Conservation (phyloP, 53 echinoderm and acorn worm species). For the Paelopatides confundens region DNA sequence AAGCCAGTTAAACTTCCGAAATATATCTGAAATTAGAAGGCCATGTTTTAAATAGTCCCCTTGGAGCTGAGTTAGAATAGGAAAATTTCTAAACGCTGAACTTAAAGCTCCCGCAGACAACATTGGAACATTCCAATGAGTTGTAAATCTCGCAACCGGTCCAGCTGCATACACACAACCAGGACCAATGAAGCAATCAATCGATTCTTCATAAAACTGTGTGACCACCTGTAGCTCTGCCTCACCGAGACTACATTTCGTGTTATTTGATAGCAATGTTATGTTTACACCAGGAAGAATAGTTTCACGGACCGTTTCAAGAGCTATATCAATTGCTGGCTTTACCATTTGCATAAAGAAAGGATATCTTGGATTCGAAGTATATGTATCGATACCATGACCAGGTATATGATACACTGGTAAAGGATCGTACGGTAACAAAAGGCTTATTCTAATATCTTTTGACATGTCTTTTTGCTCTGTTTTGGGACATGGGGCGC, state of each 20-base stretch:
- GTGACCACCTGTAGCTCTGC: slow-evolving; percentile 68
- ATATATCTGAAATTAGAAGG: slow-evolving; percentile 38
- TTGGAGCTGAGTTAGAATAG: slow-evolving; percentile 61
- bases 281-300: slow-evolving; percentile 60
- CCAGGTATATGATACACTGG: slow-evolving; percentile 4
- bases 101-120: slow-evolving; percentile 76
- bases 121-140: slow-evolving; percentile 75
- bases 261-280: slow-evolving; percentile 38
- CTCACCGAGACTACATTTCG: slow-evolving; percentile 45
- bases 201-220: slow-evolving; percentile 41
- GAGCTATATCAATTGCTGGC: slow-evolving; percentile 83
- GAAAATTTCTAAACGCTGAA: slow-evolving; percentile 27
- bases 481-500: background rate
- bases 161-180: slow-evolving; percentile 75
- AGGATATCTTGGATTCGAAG: slow-evolving; percentile 62
- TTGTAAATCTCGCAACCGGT: slow-evolving; percentile 65
- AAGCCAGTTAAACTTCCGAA: slow-evolving; percentile 40
- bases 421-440: slow-evolving; percentile 63
- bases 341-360: slow-evolving; percentile 81
- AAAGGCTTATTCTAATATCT: slow-evolving; percentile 14
- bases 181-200: slow-evolving; percentile 80
- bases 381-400: background rate
- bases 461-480: background rate
- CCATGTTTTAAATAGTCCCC: slow-evolving; percentile 55
- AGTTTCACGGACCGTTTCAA: slow-evolving; percentile 48